These are phyloP conservation scores for Heliconius himera DNA, from an alignment of 1,140 invertebrate genomes.

Conservation along the genomic window DNA sequence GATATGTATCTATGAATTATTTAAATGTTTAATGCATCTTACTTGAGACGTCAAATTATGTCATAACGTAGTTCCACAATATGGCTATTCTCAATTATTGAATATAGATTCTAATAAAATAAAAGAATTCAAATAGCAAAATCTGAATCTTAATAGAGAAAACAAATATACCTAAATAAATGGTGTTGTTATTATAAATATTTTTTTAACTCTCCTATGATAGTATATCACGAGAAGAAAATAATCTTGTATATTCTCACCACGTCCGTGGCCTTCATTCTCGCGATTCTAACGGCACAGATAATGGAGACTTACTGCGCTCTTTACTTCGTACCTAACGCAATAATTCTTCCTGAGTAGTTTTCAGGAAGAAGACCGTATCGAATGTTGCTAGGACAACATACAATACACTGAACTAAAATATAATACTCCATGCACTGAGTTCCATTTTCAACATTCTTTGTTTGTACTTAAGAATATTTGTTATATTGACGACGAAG, in stretches of 20 bases:
- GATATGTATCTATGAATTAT: background rate
- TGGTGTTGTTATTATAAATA: too few species aligned
- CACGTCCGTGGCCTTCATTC: slow-evolving; percentile 75
- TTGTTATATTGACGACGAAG: background rate
- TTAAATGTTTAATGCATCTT: slow-evolving; percentile 1
- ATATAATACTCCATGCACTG: background rate
- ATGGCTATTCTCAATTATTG: too few species aligned
- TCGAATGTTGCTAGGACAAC: background rate
- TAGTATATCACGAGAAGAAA: slow-evolving; percentile 43
- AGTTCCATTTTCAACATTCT: background rate
- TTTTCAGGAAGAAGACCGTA: slow-evolving; percentile 21
- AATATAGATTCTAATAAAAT: too few species aligned
- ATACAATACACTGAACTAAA: background rate
- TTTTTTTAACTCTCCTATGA: background rate
- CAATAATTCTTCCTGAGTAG: slow-evolving; percentile 27
- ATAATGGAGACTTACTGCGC: slow-evolving; percentile 79
- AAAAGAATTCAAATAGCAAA: too few species aligned
- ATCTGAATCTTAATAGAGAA: too few species aligned
- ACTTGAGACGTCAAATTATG: background rate
- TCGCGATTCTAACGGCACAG: slow-evolving; percentile 74
- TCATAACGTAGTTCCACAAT: too few species aligned
- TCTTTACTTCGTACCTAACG: slow-evolving; percentile 27
- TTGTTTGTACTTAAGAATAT: background rate
- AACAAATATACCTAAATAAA: too few species aligned
- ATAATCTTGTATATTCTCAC: slow-evolving; percentile 62